Evolutionary conservation across 2,113 vertebrate species (phyloP), one percentile per base, ranked within the genome.

Genomic region (Edolisoma coerulescens): DNA sequence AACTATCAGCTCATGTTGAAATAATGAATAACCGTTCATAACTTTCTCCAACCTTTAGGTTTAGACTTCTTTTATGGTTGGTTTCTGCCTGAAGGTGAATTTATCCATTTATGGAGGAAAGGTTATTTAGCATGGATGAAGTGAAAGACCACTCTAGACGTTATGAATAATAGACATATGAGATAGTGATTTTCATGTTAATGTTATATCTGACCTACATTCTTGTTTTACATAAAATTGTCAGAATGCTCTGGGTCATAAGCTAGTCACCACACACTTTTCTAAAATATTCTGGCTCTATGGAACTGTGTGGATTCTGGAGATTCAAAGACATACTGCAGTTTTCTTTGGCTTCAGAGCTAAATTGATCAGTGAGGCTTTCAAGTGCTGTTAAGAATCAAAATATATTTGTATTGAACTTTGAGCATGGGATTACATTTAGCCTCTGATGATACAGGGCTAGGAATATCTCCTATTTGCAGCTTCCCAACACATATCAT

Each of bases 51-150:
- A 13, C 13, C 45, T 95, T 95, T 93, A 59, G 24, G 19, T 8
- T 79, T 94, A 78, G 35, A 37, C 19, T 95, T 87, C 27, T 65
- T 89, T 74, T 65, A 37, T 39, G 16, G 12, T 57, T 92, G 12
- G 3, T 79, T 94, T 91, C 65, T 85, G 11, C 50, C 59, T 85
- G 45, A 83, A 89, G 89, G 70, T 93, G 84, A 94, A 91, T 94
- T 89, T 91, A 47, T 50, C n/a, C 30, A 42, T 85, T 94, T 7
- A 16, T 17, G 13, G 39, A 39, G 21, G 39, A 89, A 89, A 89
- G 32, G 49, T 76, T 95, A 52, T 42, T 92, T 87, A 82, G 20
- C 57, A 79, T 28, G 69, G 47, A 71, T 83, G 44, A 84, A 87
- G 53, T 76, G 61, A 84, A 33, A 89, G 30, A 63, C 41, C 41